Evolutionary conservation across 2,888 invertebrate genomes (phyloP), one percentile per base, ranked within the genome.

Genomic region (Sminthurides aquaticus): DNA sequence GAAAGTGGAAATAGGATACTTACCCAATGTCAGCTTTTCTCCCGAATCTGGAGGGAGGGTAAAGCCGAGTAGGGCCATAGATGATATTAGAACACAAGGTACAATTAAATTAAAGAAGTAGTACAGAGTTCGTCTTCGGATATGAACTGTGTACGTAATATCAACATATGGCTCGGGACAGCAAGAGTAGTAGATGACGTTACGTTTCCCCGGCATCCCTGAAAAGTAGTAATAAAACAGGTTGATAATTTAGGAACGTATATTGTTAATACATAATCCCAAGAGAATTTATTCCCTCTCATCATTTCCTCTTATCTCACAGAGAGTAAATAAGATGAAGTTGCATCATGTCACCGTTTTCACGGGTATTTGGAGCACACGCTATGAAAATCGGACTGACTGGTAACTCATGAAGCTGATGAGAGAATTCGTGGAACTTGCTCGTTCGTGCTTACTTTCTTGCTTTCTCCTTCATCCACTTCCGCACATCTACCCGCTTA

Each of bases 81-180:
- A 94, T 71, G 97, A 94, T 80, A 99, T 98, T 78, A 99, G 87
- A 78, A 98, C 93, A 81, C 97, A 97, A 75, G 98, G 99, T 78
- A 98, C 94, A 81, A 99, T 97, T 81, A 99, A 87, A 84, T 99
- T 99, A 87, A 98, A 95, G 83, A 96, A 96, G 84, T 98, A 98
- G 85, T 97, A 98, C 77, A 98, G 84, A 59, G 97, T 97, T 77
- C 97, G 85, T 78, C 98, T 85, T 75, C 97, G 86, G 77, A 99
- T 94, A 83, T 91, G 91, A 80, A 99, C 93, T 75, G 91, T 92
- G 82, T 96, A 98, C 49, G 97, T 97, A 70, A 99, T 89, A 79
- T 95, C 94, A 75, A 96, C 89, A 82, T 93, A 72, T 63, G 93
- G 91, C 80, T 91, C 89, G 77, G 96, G 87, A 81, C 96, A 90